Conservation (phyloP, 1,140 invertebrate species). For the Geopemphigus sp. region DNA sequence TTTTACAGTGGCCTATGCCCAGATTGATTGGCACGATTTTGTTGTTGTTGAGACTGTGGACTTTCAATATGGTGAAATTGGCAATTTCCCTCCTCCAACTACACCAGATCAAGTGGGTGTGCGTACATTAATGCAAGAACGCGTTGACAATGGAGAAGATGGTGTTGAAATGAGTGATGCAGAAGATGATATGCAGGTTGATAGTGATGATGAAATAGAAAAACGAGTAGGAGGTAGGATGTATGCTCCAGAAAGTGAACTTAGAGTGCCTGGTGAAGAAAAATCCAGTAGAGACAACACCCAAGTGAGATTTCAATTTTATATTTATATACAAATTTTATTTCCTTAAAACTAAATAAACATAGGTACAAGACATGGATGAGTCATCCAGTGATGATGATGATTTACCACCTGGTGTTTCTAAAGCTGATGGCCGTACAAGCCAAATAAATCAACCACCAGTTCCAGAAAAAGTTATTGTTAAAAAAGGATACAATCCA, state of each 20-base stretch:
- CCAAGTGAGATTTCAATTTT: slow-evolving; percentile 54
- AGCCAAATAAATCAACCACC: slow-evolving; percentile 66
- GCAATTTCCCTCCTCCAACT: slow-evolving; percentile 94
- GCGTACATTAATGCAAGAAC: slow-evolving; percentile 80
- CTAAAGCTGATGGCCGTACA: slow-evolving; percentile 62
- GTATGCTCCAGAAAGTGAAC: slow-evolving; percentile 40
- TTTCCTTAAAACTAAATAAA: slow-evolving; percentile 38
- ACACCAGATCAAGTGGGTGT: slow-evolving; percentile 96
- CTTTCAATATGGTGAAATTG: slow-evolving; percentile 82
- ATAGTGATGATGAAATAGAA: slow-evolving; percentile 52
- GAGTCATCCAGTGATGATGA: slow-evolving; percentile 68
- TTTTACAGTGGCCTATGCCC: slow-evolving; percentile 82
- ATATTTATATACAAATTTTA: neutral
- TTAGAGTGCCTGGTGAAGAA: slow-evolving; percentile 50
- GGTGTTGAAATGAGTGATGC: slow-evolving; percentile 57
- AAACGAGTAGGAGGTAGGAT: slow-evolving; percentile 19
- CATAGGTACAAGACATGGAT: slow-evolving; percentile 83
- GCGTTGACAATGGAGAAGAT: slow-evolving; percentile 58
- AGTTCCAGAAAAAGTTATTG: slow-evolving; percentile 89
- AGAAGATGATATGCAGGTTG: slow-evolving; percentile 66
- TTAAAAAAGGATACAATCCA: slow-evolving; percentile 96
- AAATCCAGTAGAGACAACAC: slow-evolving; percentile 51
- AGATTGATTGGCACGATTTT: slow-evolving; percentile 99
- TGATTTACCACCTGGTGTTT: slow-evolving; percentile 50
- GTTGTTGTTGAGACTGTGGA: slow-evolving; percentile 99